These are phyloP conservation scores for Ptilodon capucinus DNA, from an alignment of 2,888 invertebrate genomes.

Conservation along the genomic window DNA sequence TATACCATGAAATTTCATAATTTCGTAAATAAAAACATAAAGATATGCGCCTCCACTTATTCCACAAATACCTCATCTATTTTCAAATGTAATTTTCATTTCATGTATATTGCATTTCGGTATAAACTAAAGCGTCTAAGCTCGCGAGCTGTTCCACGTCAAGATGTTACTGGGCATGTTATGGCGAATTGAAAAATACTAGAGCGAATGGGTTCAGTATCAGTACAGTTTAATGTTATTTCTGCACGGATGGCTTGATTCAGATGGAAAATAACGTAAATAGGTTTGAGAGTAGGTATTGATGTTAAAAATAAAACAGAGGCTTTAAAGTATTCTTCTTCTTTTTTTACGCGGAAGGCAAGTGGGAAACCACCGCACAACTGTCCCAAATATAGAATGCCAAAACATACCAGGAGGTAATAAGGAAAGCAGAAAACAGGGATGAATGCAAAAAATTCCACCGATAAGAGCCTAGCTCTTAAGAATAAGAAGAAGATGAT, in stretches of 20 bases:
- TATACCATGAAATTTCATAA: too few relatives aligned
- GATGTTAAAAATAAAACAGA: background rate
- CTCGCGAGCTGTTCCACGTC: conserved; percentile 7
- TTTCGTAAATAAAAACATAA: too few relatives aligned
- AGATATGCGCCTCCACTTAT: too few relatives aligned
- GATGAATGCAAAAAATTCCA: too few relatives aligned
- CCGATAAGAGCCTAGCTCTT: too few relatives aligned
- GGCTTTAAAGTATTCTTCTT: too few relatives aligned
- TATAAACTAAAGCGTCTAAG: background rate
- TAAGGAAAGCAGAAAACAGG: too few relatives aligned
- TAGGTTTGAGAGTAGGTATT: background rate
- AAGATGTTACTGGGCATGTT: conserved; percentile 2
- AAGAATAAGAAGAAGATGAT: too few relatives aligned
- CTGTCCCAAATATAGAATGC: too few relatives aligned
- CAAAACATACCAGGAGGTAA: too few relatives aligned
- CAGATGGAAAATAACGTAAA: background rate
- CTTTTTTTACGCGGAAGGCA: too few relatives aligned
- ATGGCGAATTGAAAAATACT: conserved; percentile 5
- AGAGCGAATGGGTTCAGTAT: background rate
- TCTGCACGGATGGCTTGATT: background rate
- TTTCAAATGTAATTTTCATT: background rate
- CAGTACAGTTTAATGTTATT: background rate
- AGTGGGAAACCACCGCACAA: too few relatives aligned
- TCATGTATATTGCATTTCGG: background rate
- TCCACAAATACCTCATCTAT: background rate